Evolutionary conservation across 2,797 vertebrate species (phyloP).

Genomic region (Sandelia bainsii): DNA sequence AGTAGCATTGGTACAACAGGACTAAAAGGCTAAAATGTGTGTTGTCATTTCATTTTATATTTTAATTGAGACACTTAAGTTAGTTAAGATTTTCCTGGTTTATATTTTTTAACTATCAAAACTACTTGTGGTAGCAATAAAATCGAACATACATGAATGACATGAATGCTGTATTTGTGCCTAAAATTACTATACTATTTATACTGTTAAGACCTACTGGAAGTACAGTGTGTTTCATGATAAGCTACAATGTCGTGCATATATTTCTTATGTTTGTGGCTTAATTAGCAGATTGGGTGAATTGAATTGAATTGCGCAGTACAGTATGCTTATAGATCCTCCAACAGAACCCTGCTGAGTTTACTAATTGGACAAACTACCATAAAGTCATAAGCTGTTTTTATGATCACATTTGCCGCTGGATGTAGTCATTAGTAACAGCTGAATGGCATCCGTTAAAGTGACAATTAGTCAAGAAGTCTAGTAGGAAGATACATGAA

Average conservation of each 20-base stretch:
- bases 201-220: neutral
- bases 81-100: no score
- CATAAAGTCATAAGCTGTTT: slow-evolving; percentile 19
- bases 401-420: slow-evolving; percentile 26
- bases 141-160: neutral
- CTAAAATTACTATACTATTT: neutral
- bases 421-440: slow-evolving; percentile 30
- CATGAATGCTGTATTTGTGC: neutral
- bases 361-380: slow-evolving; percentile 31
- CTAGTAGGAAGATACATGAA: neutral
- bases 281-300: slow-evolving; percentile 13
- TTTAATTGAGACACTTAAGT: no score
- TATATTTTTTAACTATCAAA: neutral
- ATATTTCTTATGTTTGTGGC: neutral
- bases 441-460: slow-evolving; percentile 21
- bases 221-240: neutral
- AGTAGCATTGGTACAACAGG: neutral
- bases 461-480: slow-evolving; percentile 22
- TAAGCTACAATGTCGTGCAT: neutral
- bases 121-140: neutral
- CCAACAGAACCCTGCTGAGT: slow-evolving; percentile 6
- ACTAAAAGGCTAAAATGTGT: neutral
- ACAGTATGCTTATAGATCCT: slow-evolving; percentile 3
- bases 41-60: neutral
- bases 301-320: neutral